Evolutionary conservation across 2,797 vertebrate species (phyloP), one percentile per base, ranked within the genome.

Genomic region (Poeciliopsis presidionis): DNA sequence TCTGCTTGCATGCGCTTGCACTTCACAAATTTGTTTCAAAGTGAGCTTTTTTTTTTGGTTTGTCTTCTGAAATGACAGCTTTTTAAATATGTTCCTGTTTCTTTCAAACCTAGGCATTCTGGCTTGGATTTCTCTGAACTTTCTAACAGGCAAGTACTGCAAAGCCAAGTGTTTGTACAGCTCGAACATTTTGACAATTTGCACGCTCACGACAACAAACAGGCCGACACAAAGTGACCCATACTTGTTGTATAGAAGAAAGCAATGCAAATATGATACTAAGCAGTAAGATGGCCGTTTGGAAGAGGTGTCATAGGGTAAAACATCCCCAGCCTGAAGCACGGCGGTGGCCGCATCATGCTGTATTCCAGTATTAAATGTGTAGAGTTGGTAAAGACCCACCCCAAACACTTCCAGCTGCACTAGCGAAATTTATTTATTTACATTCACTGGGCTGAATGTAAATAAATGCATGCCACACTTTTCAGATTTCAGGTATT

Each of bases 41-140:
- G 80, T 65, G 25, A 78, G 39, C 11, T 12, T 7, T n/a, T 5
- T n/a, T 55, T 25, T 55, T n/a, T n/a, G 1, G 30, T 57, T 9
- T 74, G n/a, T 84, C 61, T 22, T 41, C 70, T 88, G 28, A 80
- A 79, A 85, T 84, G 0, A 88, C 70, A 81, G 57, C 82, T 86
- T 87, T 75, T 22, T 80, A 11, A 78, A 61, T 80, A 28, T 81
- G 76, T 65, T 55, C 72, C 63, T 80, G 47, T 51, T 25, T 77
- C 76, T 49, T 16, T 16, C 20, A n/a, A 72, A 72, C 77, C 5
- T 84, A 99, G 98, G 98, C 89, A 95, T 99, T 93, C 95, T 99
- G 92, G 98, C 98, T 59, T 99, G 98, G 98, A 95, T 99, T 86
- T 96, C 97, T 79, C 86, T 99, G 88, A 99, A 99, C 93, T 98